Evolutionary conservation across 2,888 invertebrate genomes (phyloP).

Genomic region (Euphydryas editha): DNA sequence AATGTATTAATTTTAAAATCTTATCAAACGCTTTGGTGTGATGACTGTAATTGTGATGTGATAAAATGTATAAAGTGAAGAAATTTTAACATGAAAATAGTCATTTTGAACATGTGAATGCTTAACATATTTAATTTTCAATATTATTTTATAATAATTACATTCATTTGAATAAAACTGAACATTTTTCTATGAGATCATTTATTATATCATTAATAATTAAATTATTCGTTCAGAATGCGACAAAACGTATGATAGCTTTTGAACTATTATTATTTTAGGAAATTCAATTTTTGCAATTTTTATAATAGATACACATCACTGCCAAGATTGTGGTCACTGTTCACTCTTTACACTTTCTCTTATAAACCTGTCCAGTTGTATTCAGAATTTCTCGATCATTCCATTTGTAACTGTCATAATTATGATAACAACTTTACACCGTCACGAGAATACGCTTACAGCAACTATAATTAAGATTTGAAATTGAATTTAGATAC

Average conservation of each 20-base stretch:
- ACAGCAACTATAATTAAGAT: constrained; percentile 17
- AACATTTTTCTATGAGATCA: not conserved
- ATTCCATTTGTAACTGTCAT: not conserved
- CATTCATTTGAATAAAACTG: not conserved
- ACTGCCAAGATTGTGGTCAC: constrained; percentile 48
- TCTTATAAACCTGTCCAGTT: constrained; percentile 40
- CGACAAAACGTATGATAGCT: not conserved
- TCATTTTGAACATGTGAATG: not conserved
- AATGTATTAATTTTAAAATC: constrained; percentile 15
- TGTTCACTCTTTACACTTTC: constrained; percentile 40
- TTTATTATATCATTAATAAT: constrained; percentile 1
- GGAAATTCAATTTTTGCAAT: constrained; percentile 22
- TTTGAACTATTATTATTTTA: no score
- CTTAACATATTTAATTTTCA: not conserved
- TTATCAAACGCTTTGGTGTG: constrained; percentile 50
- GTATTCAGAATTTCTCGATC: not conserved
- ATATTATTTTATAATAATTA: not conserved
- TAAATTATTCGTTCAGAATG: not conserved
- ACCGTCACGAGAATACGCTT: constrained; percentile 25
- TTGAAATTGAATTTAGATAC: constrained; percentile 12
- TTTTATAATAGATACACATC: constrained; percentile 40
- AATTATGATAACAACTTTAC: constrained; percentile 12
- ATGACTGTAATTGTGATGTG: constrained; percentile 43
- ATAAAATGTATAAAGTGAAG: constrained; percentile 35
- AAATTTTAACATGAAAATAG: not conserved